phyloP scores from a whole-genome alignment of 2,113 vertebrate species.

The Canis aureus region DNA sequence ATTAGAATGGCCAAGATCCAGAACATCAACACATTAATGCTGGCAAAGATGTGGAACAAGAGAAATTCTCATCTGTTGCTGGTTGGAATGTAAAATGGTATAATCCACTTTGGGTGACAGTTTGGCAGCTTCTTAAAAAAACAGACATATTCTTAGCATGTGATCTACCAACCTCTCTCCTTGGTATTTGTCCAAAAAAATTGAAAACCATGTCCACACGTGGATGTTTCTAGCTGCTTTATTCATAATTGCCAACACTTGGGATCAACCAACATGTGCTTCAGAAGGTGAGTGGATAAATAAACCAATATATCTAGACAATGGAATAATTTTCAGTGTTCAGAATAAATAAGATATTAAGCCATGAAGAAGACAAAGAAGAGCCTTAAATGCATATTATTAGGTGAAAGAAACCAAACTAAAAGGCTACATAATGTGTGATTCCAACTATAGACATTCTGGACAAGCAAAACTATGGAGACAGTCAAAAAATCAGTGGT shows the following conservation, averaged over 20 bases:
- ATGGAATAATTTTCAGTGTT: not conserved
- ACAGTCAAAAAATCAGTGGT: not conserved
- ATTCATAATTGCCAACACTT: not conserved
- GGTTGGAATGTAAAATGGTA: not conserved
- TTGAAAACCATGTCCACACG: not conserved
- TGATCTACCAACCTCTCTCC: not conserved
- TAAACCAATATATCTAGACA: not conserved
- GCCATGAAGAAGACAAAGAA: not conserved
- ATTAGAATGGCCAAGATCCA: not conserved
- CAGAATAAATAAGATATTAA: not conserved
- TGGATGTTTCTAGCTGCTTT: not conserved
- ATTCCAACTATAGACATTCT: not conserved
- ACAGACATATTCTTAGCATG: not conserved
- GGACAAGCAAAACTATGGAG: not conserved
- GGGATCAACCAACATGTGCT: not conserved
- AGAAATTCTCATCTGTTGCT: not conserved
- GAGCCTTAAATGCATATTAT: not conserved
- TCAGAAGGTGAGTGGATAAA: not conserved
- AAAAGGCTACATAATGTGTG: not conserved
- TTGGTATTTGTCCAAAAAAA: not conserved
- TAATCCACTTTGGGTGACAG: not conserved
- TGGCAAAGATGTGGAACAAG: not conserved
- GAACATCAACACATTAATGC: not conserved
- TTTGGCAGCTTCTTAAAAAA: not conserved
- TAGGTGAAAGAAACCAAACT: not conserved